phyloP scores from a whole-genome alignment of 2,797 vertebrate species.

The Pogoniulus pusillus region DNA sequence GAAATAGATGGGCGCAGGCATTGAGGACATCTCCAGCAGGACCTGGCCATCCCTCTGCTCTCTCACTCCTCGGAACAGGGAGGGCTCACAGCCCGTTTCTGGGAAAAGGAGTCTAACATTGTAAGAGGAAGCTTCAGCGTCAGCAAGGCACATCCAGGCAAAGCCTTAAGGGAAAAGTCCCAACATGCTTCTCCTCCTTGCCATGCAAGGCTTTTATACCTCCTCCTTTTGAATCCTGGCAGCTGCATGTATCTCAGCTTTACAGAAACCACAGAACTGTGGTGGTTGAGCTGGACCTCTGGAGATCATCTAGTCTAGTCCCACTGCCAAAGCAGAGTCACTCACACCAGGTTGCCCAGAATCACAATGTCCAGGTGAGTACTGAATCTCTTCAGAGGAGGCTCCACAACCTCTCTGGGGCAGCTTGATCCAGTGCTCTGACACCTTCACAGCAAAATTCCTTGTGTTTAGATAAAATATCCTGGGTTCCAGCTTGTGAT shows the following conservation, averaged over 20 bases:
- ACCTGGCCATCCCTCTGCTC: neutral
- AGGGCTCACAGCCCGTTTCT: neutral
- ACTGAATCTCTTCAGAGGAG: no score
- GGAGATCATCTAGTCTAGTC: neutral
- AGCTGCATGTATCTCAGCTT: neutral
- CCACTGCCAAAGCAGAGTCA: neutral
- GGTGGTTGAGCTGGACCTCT: neutral
- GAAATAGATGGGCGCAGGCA: neutral
- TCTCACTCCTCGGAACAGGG: neutral
- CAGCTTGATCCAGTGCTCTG: neutral
- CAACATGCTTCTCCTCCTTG: accelerated
- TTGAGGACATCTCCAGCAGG: neutral
- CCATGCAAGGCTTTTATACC: accelerated
- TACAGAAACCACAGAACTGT: neutral
- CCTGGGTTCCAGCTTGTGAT: no score
- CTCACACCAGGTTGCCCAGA: neutral
- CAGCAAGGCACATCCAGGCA: neutral
- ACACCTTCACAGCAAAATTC: neutral
- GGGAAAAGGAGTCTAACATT: neutral
- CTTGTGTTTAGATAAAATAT: no score
- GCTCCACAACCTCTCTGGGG: neutral
- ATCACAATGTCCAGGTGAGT: no score
- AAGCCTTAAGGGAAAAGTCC: neutral
- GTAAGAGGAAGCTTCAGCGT: neutral
- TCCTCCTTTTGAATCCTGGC: neutral